Percentiles rank a stretch among this genome's conserved stretches.
phyloP scores from a whole-genome alignment of 2,797 vertebrate species.

The Takifugu rubripes region DNA sequence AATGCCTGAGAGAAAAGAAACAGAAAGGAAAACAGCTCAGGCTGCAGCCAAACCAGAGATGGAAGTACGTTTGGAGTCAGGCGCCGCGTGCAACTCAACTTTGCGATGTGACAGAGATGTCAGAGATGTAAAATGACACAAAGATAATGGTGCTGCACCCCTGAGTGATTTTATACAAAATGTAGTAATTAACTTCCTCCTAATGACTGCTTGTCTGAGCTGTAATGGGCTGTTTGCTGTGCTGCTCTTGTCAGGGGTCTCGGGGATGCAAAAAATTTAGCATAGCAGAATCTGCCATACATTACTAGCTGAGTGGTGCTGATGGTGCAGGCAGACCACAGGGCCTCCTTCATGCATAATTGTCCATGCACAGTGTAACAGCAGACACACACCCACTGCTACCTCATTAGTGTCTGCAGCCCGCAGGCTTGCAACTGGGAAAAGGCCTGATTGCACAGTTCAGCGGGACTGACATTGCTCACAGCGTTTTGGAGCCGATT shows the following conservation, averaged over 20 bases:
- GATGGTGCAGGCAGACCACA: conserved; percentile 32
- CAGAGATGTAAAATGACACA: conserved; percentile 42
- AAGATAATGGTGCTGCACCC: conserved; percentile 25
- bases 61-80: too few species aligned
- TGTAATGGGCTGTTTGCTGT: conserved; percentile 27
- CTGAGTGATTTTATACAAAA: conserved; percentile 28
- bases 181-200: conserved; percentile 42
- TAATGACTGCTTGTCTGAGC: conserved; percentile 47
- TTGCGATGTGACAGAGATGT: not conserved
- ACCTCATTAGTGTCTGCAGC: conserved; percentile 62
- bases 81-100: too few species aligned
- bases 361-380: conserved; percentile 19
- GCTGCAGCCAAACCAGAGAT: too few species aligned
- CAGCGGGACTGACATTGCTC: conserved; percentile 60
- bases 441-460: conserved; percentile 62
- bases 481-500: conserved; percentile 43
- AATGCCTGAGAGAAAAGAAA: too few species aligned
- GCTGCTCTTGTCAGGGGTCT: conserved; percentile 20
- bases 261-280: conserved; percentile 6
- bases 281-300: conserved; percentile 4
- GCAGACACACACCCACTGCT: conserved; percentile 33
- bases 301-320: conserved; percentile 17
- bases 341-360: conserved; percentile 42
- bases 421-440: conserved; percentile 53
- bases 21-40: too few species aligned